Evolutionary conservation across 2,113 vertebrate species (phyloP), one percentile per base, ranked within the genome.

Genomic region (Bujurquina vittata): DNA sequence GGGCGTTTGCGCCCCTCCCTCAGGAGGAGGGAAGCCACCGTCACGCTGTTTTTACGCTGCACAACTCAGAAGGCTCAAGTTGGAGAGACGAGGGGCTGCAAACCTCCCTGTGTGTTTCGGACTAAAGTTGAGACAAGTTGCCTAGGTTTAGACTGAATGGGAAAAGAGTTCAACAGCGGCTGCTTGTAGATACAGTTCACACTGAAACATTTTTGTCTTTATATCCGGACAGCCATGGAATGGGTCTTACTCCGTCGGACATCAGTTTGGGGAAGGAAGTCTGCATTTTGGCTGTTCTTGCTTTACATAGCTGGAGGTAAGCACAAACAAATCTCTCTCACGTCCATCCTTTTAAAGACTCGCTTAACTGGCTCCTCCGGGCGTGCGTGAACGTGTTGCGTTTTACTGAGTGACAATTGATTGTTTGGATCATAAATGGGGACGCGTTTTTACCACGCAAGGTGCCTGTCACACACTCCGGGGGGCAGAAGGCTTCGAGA

Each of bases 221-320:
- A 17, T 55, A 29, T 54, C 26, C 60, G 61, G 22, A 10, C 62
- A 56, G 3, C n/a, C 58, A 93, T 91, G 92, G 63, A 77, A 61
- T 1, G 56, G 54, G 31, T 54, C 57, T 26, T 46, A 33, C 26
- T 29, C 60, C 43, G 55, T 61, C 20, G 54, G 79, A 77, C 56
- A 33, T 29, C 65, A 20, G 46, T 61, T 1, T 63, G 56, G 81
- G 37, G 26, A 15, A 29, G 20, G n/a, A 83, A 12, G 49, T 7
- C 3, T 14, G 1, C 56, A 1, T 35, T 88, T 8, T 89, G 85
- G 87, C 72, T 12, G 6, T 14, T 76, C 7, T 15, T 93, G 69
- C 15, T 90, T 14, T 52, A 23, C 67, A 10, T 40, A 2, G 59
- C n/a, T 61, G 77, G 1, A 91, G 92, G 92, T 93, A 84, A 89